Percentiles rank a stretch among this genome's conserved stretches.
Conservation (phyloP, 2,113 vertebrate genomes). For the Fregetta grallaria region DNA sequence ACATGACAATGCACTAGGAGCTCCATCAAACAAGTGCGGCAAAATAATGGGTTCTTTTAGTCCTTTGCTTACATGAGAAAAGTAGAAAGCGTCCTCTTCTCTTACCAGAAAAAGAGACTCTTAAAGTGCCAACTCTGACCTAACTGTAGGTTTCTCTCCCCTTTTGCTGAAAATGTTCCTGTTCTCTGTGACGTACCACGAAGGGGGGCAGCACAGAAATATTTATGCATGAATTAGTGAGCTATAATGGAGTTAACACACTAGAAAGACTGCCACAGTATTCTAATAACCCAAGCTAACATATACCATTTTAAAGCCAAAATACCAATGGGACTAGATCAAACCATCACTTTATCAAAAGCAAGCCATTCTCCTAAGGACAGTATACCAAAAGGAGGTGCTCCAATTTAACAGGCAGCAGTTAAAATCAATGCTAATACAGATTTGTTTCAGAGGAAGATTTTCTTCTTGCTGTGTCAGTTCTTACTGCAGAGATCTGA, state of each 20-base stretch:
- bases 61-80: neutral
- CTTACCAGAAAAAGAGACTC: neutral
- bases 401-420: neutral
- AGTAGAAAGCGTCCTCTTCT: neutral
- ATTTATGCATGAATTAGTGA: neutral
- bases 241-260: neutral
- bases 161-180: neutral
- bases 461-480: neutral
- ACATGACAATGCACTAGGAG: neutral
- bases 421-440: neutral
- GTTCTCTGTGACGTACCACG: neutral
- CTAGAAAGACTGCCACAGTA: neutral
- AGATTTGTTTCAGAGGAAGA: neutral
- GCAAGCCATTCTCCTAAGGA: neutral
- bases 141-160: neutral
- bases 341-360: neutral
- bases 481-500: conserved; percentile 2
- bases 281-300: neutral
- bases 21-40: neutral
- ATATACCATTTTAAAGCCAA: conserved; percentile 1
- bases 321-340: neutral
- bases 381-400: neutral
- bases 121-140: neutral
- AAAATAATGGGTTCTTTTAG: conserved; percentile 16
- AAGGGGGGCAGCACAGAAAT: neutral